Base-by-base conservation (phyloP, 2,888 invertebrate genomes). In the Aproaerema taeniolella region DNA sequence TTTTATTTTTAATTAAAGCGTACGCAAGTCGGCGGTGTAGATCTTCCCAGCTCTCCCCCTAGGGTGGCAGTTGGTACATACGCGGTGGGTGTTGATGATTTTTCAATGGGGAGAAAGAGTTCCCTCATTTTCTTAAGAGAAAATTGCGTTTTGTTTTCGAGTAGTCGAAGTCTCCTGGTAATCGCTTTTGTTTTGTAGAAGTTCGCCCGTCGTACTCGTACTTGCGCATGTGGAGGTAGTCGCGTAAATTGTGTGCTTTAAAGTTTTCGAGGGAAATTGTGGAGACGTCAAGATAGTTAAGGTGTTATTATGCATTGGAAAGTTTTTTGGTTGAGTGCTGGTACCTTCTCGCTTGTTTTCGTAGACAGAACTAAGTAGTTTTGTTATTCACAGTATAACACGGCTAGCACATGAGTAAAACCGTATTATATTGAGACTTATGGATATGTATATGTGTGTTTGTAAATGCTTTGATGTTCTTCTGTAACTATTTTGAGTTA, bases 1-100 rank as follows among this genome's bases (percentile, higher is more conserved):
- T 86, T 86, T 86, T 86, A 86, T 86, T 86, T 86, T 86, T 86
- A 86, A 86, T 86, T 86, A 86, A 86, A 86, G 85, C 86, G 85
- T 86, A 86, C 86, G 86, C 86, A 86, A 86, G 85, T 85, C 80
- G 85, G 68, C 79, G 75, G 82, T 79, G 82, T 82, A 82, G 82
- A 81, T 83, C 85, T 83, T 79, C 61, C 62, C 64, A 37, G 29
- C 33, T 11, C 34, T 32, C 13, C 73, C 67, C 73, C 70, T 71
- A 49, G 65, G 65, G 61, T 52, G 67, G 68, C 43, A 51, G 56
- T 54, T 58, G 72, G 81, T 80, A 76, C 82, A 81, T 74, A 82
- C 82, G 77, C 75, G 77, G 80, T 75, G 82, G 83, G 86, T 83
- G 85, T 85, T 86, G 85, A 85, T 85, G 85, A 85, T 85, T 86